These are phyloP conservation scores for Trialeurodes vaporariorum DNA, from an alignment of 1,140 invertebrate genomes.

Conservation along the genomic window DNA sequence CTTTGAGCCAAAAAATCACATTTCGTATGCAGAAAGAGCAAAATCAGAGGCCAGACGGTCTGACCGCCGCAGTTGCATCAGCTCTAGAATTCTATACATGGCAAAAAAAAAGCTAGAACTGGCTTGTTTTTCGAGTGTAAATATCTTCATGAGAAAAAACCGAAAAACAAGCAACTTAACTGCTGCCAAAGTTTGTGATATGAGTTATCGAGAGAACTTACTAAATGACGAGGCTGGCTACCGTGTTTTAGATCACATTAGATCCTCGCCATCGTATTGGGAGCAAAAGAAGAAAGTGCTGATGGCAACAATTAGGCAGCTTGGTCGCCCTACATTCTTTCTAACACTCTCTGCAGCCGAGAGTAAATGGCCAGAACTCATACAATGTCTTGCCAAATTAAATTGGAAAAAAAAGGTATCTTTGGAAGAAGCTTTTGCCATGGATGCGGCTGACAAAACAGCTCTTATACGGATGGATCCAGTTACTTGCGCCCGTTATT, in stretches of 20 bases:
- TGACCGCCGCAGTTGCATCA: slow-evolving; percentile 22
- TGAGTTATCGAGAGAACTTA: slow-evolving; percentile 21
- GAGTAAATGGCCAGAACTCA: slow-evolving; percentile 6
- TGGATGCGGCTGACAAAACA: slow-evolving; percentile 4
- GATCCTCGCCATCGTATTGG: too few species aligned
- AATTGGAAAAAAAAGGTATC: slow-evolving; percentile 5
- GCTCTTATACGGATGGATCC: slow-evolving; percentile 11
- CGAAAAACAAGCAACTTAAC: slow-evolving; percentile 22
- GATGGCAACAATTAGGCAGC: slow-evolving; percentile 30
- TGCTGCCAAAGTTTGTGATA: slow-evolving; percentile 17
- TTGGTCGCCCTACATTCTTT: slow-evolving; percentile 28
- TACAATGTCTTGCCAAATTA: slow-evolving; percentile 8
- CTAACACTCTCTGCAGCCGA: slow-evolving; percentile 24
- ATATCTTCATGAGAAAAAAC: slow-evolving; percentile 20
- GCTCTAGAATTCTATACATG: slow-evolving; percentile 25
- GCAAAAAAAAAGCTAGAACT: too few species aligned
- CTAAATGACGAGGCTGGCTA: slow-evolving; percentile 20
- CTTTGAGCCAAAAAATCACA: slow-evolving; percentile 23
- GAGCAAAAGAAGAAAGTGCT: slow-evolving; percentile 35
- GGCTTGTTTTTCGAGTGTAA: slow-evolving; percentile 24
- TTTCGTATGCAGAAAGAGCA: slow-evolving; percentile 22
- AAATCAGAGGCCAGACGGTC: slow-evolving; percentile 23
- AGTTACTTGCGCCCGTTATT: slow-evolving; percentile 14
- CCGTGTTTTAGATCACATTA: slow-evolving; percentile 8
- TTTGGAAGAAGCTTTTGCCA: background rate